Conservation (phyloP, 2,113 vertebrate genomes). For the Pyrgilauda ruficollis region DNA sequence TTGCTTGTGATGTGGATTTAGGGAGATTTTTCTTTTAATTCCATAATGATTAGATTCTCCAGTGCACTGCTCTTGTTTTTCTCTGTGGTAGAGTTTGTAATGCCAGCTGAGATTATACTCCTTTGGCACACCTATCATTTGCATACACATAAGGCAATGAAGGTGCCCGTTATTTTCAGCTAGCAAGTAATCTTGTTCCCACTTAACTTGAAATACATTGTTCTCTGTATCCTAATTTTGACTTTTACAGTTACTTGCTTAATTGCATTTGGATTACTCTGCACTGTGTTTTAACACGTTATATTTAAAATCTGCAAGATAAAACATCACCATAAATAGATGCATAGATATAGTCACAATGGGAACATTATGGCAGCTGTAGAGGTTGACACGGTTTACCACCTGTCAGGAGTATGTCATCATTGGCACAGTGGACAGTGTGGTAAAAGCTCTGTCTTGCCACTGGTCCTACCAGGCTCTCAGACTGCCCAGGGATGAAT, state of each 20-base stretch:
- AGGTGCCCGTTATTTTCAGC: conserved; percentile 48
- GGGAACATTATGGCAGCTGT: neutral
- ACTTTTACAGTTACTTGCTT: conserved; percentile 31
- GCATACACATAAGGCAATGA: neutral
- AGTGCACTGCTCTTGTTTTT: neutral
- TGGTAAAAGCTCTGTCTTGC: neutral
- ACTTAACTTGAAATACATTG: conserved; percentile 43
- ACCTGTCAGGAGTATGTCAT: neutral
- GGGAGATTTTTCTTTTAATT: neutral
- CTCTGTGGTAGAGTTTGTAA: neutral
- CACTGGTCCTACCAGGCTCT: neutral
- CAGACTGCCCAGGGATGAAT: neutral
- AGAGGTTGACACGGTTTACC: neutral
- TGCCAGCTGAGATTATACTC: conserved; percentile 25
- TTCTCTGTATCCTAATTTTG: conserved; percentile 36
- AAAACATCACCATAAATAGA: neutral
- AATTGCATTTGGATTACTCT: conserved; percentile 13
- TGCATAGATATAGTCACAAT: neutral
- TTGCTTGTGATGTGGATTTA: neutral
- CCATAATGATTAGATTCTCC: conserved; percentile 4
- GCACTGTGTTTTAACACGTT: neutral
- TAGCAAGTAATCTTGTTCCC: conserved; percentile 37
- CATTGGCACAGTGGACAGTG: neutral
- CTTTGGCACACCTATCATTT: conserved; percentile 26
- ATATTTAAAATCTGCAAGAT: neutral